Evolutionary conservation across 2,113 vertebrate species (phyloP), one percentile per base, ranked within the genome.

Genomic region (Brienomyrus longianalis): DNA sequence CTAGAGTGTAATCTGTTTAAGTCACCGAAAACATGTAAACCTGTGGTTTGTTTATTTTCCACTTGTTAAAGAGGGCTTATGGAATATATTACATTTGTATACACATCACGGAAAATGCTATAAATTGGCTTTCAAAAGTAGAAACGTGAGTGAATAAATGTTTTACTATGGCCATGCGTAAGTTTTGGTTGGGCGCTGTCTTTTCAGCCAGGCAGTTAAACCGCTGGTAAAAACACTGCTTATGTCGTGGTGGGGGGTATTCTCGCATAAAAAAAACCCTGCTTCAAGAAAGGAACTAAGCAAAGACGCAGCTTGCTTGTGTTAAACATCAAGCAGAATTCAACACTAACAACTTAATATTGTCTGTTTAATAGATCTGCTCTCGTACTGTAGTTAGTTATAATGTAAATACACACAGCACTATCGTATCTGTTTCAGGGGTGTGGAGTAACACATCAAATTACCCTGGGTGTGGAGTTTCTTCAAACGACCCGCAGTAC

Each of bases 51-150:
- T 90, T 91, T 91, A 56, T 90, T 56, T 74, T 27, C 90, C 77
- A 84, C 52, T 87, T 88, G 51, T 48, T 83, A 89, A 74, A 59
- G 54, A 88, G 23, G 50, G 83, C 89, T 83, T 9, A 48, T 47
- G 89, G 52, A 56, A 84, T 91, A 85, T 93, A 86, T 87, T 83
- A 90, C 89, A 90, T 90, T 91, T 86, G 89, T 86, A 66, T 74
- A 50, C 74, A 54, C 83, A 83, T 91, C 91, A 90, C 90, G 43
- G 62, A 86, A 87, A 90, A 87, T 88, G 62, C 39, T 2, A 56
- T 56, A 47, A 90, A 91, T 66, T 80, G 35, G 62, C 89, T 91
- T 88, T 80, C 31, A 88, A 89, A 90, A 52, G 74, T 13, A 62
- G 23, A 89, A 85, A 88, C 51, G 88, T 88, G 17, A 89, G 50